phyloP scores from a whole-genome alignment of 2,113 vertebrate genomes.

The Donacobius atricapilla region DNA sequence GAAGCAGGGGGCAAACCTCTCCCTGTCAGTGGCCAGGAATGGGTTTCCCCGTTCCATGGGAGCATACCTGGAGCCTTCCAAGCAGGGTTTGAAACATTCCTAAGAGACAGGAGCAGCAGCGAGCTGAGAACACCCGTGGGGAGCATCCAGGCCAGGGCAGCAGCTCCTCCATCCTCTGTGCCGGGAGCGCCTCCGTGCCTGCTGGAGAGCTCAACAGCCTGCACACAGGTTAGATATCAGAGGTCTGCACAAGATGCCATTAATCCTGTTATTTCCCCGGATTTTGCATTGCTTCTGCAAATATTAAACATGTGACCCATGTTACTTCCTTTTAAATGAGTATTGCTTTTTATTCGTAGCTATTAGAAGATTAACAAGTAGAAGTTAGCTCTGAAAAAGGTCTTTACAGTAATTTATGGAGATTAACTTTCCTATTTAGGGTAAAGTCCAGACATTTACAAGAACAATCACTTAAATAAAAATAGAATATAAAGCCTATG shows the following conservation, averaged over 20 bases:
- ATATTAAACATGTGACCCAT: not conserved
- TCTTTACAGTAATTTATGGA: conserved; percentile 44
- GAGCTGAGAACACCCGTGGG: not conserved
- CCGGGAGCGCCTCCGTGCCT: not conserved
- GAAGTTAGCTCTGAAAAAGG: conserved; percentile 34
- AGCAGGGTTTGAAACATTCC: not conserved
- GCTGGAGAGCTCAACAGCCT: not conserved
- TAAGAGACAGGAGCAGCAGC: not conserved
- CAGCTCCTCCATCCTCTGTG: not conserved
- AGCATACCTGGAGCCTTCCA: not conserved
- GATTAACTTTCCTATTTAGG: conserved; percentile 50
- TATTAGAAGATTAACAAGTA: conserved; percentile 38
- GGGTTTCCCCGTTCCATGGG: not conserved
- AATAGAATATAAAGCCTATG: conserved; percentile 76
- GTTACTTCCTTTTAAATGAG: conserved; percentile 24
- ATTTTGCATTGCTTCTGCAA: not conserved
- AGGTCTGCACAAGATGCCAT: not conserved
- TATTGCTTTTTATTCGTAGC: conserved; percentile 53
- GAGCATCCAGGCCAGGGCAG: not conserved
- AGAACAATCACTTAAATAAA: conserved; percentile 69
- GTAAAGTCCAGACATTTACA: conserved; percentile 52
- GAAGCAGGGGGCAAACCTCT: not conserved
- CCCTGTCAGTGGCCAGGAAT: not conserved
- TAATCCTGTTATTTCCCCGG: not conserved
- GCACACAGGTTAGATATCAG: not conserved